These are phyloP conservation scores for Cantharis flavilabris DNA, from an alignment of 2,888 invertebrate species.

Conservation along the genomic window DNA sequence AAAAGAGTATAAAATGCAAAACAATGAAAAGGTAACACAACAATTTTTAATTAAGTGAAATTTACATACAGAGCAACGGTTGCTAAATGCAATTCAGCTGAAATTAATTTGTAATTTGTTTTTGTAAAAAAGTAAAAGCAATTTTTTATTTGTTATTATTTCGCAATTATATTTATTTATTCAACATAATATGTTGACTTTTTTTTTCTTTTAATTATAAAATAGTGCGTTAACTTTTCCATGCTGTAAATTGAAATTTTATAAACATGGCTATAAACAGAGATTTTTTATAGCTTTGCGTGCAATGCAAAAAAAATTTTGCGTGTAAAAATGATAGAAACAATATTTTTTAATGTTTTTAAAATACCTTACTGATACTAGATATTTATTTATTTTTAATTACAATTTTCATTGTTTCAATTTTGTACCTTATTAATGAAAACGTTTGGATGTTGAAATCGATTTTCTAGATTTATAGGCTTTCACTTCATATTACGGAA, in stretches of 20 bases:
- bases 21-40: neutral
- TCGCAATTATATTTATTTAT: neutral
- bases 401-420: neutral
- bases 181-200: neutral
- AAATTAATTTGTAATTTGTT: neutral
- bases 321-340: neutral
- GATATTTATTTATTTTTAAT: neutral
- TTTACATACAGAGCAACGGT: neutral
- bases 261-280: neutral
- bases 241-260: neutral
- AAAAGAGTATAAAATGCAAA: neutral
- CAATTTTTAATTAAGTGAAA: neutral
- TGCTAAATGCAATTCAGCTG: neutral
- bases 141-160: neutral
- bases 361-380: neutral
- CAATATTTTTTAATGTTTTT: neutral
- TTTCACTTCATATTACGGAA: neutral
- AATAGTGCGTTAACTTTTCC: neutral
- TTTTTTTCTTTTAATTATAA: neutral
- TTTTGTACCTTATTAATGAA: neutral
- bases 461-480: neutral
- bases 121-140: neutral
- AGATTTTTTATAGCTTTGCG: neutral
- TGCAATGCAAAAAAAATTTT: neutral
- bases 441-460: neutral